These are phyloP conservation scores for Callimorpha dominula DNA, from an alignment of 2,888 invertebrate genomes.

Conservation along the genomic window DNA sequence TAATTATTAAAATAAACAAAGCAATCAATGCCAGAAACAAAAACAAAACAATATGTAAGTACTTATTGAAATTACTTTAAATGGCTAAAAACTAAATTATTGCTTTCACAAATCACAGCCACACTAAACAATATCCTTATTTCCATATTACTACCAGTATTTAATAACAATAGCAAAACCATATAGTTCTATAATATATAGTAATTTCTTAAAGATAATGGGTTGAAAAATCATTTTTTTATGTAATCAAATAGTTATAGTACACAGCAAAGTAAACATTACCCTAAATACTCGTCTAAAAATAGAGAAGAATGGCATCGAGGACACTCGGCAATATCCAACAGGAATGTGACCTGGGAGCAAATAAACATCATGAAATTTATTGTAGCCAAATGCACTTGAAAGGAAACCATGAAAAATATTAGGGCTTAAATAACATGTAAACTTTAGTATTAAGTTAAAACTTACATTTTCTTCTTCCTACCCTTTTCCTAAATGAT, in stretches of 20 bases:
- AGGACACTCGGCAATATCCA: slow-evolving; percentile 83
- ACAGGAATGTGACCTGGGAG: slow-evolving; percentile 81
- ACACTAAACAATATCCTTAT: slow-evolving; percentile 12
- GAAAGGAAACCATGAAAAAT: too few relatives aligned
- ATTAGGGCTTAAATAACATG: too few relatives aligned
- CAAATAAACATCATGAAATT: slow-evolving; percentile 22
- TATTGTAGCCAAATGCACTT: neutral
- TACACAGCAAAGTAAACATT: neutral
- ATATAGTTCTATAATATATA: slow-evolving; percentile 2
- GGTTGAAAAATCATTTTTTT: neutral
- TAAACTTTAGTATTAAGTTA: neutral
- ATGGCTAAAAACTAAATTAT: slow-evolving; percentile 23
- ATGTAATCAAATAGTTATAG: neutral
- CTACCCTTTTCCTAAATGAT: neutral
- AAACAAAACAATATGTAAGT: slow-evolving; percentile 19
- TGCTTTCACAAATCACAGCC: neutral
- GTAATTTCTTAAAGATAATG: neutral
- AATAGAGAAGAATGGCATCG: slow-evolving; percentile 77
- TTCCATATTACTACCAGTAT: slow-evolving; percentile 19
- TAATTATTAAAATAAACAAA: neutral
- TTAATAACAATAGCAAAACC: slow-evolving; percentile 11
- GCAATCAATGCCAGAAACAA: slow-evolving; percentile 36
- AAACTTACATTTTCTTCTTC: neutral
- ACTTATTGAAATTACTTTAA: slow-evolving; percentile 27
- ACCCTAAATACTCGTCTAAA: slow-evolving; percentile 72